Evolutionary conservation across 2,113 vertebrate genomes (phyloP).

Genomic region (Kryptolebias marmoratus): DNA sequence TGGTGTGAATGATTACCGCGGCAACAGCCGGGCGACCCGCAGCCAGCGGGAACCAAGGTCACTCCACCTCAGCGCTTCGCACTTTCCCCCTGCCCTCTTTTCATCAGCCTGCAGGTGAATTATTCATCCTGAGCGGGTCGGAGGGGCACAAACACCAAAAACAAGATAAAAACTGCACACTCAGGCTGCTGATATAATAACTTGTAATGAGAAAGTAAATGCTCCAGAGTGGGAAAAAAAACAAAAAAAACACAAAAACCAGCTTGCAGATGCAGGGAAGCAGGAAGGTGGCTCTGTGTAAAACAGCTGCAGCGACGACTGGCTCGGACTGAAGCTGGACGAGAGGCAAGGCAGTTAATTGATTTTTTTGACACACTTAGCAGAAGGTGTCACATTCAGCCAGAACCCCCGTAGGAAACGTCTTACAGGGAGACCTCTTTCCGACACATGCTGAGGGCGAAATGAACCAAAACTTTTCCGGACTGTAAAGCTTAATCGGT

Average conservation of each 20-base stretch:
- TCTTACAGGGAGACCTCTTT: slow-evolving; percentile 8
- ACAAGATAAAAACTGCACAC: slow-evolving; percentile 25
- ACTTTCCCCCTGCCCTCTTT: slow-evolving; percentile 75
- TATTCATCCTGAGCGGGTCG: slow-evolving; percentile 70
- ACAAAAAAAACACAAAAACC: too few relatives aligned
- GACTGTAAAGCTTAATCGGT: too few relatives aligned
- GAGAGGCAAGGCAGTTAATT: slow-evolving; percentile 54
- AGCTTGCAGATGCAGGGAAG: slow-evolving; percentile 11
- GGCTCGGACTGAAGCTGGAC: slow-evolving; percentile 44
- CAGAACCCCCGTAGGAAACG: slow-evolving; percentile 4
- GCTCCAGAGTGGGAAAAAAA: slow-evolving; percentile 33
- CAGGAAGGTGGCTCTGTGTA: not conserved
- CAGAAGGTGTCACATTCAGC: slow-evolving; percentile 41
- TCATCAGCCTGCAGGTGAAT: slow-evolving; percentile 77
- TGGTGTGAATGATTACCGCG: slow-evolving; percentile 85
- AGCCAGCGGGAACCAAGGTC: slow-evolving; percentile 84
- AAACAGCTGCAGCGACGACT: slow-evolving; percentile 35
- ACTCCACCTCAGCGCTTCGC: slow-evolving; percentile 76
- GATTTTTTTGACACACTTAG: slow-evolving; percentile 60
- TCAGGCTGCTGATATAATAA: slow-evolving; percentile 54
- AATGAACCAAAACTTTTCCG: too few relatives aligned
- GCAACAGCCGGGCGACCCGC: slow-evolving; percentile 80
- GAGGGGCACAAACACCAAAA: slow-evolving; percentile 44
- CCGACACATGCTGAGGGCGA: too few relatives aligned
- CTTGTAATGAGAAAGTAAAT: slow-evolving; percentile 54